Evolutionary conservation across 1,140 invertebrate genomes (phyloP), one percentile per base, ranked within the genome.

Genomic region (Latrodectus geometricus): DNA sequence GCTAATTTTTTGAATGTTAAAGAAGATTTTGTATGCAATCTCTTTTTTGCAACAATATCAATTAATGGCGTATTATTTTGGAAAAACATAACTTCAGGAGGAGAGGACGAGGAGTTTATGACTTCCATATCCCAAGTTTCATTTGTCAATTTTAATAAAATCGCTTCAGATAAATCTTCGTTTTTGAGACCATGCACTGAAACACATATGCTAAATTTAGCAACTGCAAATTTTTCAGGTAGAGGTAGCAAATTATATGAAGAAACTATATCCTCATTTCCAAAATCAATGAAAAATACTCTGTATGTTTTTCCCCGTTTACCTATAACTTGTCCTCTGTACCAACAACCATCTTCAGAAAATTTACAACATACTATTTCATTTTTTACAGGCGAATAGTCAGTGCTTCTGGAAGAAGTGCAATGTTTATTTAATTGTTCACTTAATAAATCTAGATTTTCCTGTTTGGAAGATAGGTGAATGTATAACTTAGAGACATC

Each of bases 341-440:
- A 86, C 83, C 83, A 86, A n/a, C 11, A 35, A 12, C 74, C 52
- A 86, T 78, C 83, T 69, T 68, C 56, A 35, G 20, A 8, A 50
- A 77, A 86, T 49, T 77, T 86, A 49, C 75, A 86, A 20, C 74
- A 69, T 11, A 86, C 54, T 61, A 86, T 69, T 77, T 86, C 83
- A 72, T 74, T 17, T 61, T 35, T 75, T 17, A 20, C 9, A n/a
- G 83, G 75, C 1, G n/a, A 11, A 77, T 86, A 78, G 8, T 23
- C 9, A 72, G 5, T 17, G n/a, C 11, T 20, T 15, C 14, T 20
- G 14, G 12, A 9, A 48, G 17, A 56, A 78, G 20, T 77, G 52
- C 75, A 70, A 70, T 72, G 68, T 15, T 77, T 56, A 77, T 86
- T 69, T 20, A 86, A 35, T 3, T 21, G 4, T 21, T 70, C 2